Evolutionary conservation across 2,797 vertebrate species (phyloP).

Genomic region (Mormyrus hasselquistii): DNA sequence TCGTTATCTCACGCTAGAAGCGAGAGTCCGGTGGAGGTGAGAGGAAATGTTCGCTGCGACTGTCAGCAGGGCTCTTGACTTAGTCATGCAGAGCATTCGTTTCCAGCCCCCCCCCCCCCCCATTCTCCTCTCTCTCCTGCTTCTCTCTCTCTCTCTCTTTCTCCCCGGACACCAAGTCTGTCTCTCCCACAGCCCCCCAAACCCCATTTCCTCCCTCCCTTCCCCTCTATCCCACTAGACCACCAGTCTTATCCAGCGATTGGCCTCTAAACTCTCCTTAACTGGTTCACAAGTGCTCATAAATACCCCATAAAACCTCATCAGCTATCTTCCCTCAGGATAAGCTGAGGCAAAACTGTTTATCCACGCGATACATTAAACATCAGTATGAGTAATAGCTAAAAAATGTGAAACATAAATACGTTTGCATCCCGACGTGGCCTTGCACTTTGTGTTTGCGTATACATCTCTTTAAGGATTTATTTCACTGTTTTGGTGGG

Average conservation of each 20-base stretch:
- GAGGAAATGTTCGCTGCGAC: conserved; percentile 51
- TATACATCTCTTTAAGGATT: background rate
- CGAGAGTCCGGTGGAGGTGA: conserved; percentile 17
- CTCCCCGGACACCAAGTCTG: background rate
- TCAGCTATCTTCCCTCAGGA: background rate
- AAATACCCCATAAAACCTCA: background rate
- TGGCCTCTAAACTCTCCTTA: background rate
- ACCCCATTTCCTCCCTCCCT: background rate
- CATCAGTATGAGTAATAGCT: background rate
- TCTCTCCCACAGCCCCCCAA: conserved; percentile 5
- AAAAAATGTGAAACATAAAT: conserved; percentile 13
- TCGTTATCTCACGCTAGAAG: conserved; percentile 2
- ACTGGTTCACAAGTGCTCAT: background rate
- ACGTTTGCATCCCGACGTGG: background rate
- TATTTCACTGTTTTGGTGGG: background rate
- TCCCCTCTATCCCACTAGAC: background rate
- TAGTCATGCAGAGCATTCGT: conserved; percentile 13
- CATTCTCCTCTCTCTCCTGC: conserved; percentile 1
- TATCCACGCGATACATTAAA: background rate
- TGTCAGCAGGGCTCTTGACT: conserved; percentile 63
- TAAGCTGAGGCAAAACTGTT: background rate
- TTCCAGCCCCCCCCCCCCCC: conserved; percentile 4
- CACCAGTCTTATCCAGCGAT: background rate
- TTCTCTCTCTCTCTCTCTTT: conserved; percentile 16
- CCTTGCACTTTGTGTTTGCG: background rate